Evolutionary conservation across 2,888 invertebrate species (phyloP).

Genomic region (Hypena proboscidalis): DNA sequence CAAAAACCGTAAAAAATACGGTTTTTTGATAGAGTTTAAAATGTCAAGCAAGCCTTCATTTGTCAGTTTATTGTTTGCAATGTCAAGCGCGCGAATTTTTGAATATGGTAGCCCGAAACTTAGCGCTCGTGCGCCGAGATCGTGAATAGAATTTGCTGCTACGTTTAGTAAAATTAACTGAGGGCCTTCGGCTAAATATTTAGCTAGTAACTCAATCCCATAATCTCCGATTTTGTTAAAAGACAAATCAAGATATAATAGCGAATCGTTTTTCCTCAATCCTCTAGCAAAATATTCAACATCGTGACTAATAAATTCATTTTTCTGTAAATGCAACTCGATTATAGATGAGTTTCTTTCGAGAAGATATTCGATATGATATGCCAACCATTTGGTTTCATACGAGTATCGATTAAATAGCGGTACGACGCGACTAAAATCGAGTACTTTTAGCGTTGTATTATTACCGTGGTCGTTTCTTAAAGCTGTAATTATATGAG

Average conservation of each 20-base stretch:
- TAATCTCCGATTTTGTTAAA: constrained; percentile 86
- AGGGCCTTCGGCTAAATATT: constrained; percentile 82
- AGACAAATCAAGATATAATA: constrained; percentile 85
- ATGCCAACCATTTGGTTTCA: constrained; percentile 80
- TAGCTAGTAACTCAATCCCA: constrained; percentile 81
- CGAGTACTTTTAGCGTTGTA: constrained; percentile 63
- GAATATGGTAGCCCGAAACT: constrained; percentile 85
- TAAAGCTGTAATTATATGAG: constrained; percentile 79
- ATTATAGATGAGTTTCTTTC: constrained; percentile 71
- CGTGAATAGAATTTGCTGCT: constrained; percentile 83
- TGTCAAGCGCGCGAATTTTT: constrained; percentile 83
- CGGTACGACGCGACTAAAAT: constrained; percentile 70
- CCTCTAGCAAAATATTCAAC: constrained; percentile 83
- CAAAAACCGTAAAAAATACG: constrained; percentile 64
- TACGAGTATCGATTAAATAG: constrained; percentile 68
- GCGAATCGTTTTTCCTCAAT: constrained; percentile 74
- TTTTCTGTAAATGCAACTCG: constrained; percentile 86
- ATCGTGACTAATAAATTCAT: constrained; percentile 85
- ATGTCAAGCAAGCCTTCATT: constrained; percentile 82
- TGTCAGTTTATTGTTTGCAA: constrained; percentile 83
- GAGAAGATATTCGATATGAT: constrained; percentile 75
- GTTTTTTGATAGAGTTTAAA: constrained; percentile 84
- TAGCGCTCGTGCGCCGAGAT: constrained; percentile 84
- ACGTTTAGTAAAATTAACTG: constrained; percentile 80
- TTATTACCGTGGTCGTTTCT: constrained; percentile 69